Base-by-base conservation (phyloP, 2,888 invertebrate genomes). In the Tenthredo notha region DNA sequence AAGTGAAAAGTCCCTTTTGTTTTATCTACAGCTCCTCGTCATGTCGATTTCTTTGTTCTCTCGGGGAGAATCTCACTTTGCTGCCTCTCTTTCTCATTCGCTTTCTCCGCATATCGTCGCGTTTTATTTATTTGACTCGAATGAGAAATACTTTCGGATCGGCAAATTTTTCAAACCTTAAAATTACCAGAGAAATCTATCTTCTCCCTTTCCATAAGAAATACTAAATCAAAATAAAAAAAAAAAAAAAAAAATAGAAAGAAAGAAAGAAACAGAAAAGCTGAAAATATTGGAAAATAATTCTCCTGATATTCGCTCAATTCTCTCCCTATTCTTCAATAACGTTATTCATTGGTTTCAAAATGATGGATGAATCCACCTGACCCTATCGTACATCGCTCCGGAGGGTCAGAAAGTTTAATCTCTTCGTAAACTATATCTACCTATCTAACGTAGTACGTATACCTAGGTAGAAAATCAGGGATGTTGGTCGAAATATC, bases 401-500 rank as follows among this genome's bases (percentile, higher is more conserved):
- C 6, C 18, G 18, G 37, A 70, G 70, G 70, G 70, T 70, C 70
- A 25, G 37, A 74, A 43, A 74, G 74, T 43, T 74, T 74, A 74
- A 74, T 43, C 74, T 74, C 40, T 43, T 40, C 74, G 40, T 40
- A 43, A 74, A 74, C 74, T 74, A 74, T 21, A 25, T 43, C 25
- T 4, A 33, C 4, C 33, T 25, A 43, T 9, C 4, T 67, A 65
- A 67, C 37, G 15, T 33, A 37, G 12, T 18, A 37, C 21, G 18
- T 72, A 70, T 10, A 72, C n/a, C 21, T 61, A n/a, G 21, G 43
- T 6, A 18, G n/a, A n/a, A 43, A 43, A 74, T 43, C 15, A 21
- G 18, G 74, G 12, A n/a, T 54, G 54, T 5, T 40, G 40, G 74
- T 40, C 40, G 21, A 40, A 74, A 74, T 74, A 12, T 74, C 12